A percentile compares a stretch with the other conserved stretches of the same genome.
These are phyloP conservation scores for Akabosia matsudoensis DNA, from an alignment of 1,140 invertebrate species.

Conservation along the genomic window DNA sequence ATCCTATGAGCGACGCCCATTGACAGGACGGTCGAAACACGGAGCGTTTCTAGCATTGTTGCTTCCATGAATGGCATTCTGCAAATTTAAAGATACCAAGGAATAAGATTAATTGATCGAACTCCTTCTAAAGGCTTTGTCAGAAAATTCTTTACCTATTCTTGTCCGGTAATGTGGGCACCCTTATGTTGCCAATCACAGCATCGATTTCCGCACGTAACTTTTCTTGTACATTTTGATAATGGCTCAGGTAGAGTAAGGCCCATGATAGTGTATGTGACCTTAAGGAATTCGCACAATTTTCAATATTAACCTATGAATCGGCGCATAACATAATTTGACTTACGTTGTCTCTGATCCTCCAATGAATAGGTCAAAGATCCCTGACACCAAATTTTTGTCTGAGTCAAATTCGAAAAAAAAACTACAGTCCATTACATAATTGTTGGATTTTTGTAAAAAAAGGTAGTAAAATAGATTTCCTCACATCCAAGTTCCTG, in stretches of 20 bases:
- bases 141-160: conserved; percentile 55
- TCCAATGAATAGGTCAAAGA: not conserved
- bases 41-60: conserved; percentile 58
- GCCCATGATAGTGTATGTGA: conserved; percentile 11
- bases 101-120: conserved; percentile 26
- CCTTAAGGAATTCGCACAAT: not conserved
- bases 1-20: conserved; percentile 56
- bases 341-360: conserved; percentile 14
- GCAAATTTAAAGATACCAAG: not conserved
- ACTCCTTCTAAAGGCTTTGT: not conserved
- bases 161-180: conserved; percentile 6
- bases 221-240: conserved; percentile 51
- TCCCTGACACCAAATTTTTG: not conserved
- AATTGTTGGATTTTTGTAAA: too few species aligned
- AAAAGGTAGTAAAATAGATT: too few species aligned
- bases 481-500: not conserved
- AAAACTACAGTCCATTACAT: too few species aligned
- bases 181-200: conserved; percentile 47
- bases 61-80: conserved; percentile 62
- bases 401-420: too few species aligned
- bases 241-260: conserved; percentile 46
- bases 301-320: not conserved
- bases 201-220: conserved; percentile 51
- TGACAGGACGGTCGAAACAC: conserved; percentile 58
- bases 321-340: too few species aligned